Percentiles rank a stretch among this genome's conserved stretches.
These are phyloP conservation scores for Lucinisca nassula DNA, from an alignment of 2,888 invertebrate genomes.

Conservation along the genomic window DNA sequence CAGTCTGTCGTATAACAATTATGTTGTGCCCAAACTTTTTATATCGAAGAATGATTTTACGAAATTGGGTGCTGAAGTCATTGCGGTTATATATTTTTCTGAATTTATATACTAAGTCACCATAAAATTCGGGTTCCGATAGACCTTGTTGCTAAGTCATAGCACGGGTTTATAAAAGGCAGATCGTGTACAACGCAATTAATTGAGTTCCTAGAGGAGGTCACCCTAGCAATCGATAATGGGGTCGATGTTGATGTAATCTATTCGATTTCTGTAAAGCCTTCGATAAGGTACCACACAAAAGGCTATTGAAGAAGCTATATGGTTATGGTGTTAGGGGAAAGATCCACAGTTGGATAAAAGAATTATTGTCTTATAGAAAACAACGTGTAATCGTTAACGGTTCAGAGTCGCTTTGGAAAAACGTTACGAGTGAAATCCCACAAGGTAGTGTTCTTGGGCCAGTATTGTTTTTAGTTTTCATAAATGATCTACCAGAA, in stretches of 20 bases:
- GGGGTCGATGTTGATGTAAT: slow-evolving; percentile 18
- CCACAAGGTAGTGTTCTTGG: slow-evolving; percentile 35
- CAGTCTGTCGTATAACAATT: no score
- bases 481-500: slow-evolving; percentile 20
- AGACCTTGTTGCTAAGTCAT: no score
- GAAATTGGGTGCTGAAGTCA: no score
- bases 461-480: slow-evolving; percentile 26
- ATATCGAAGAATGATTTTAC: no score
- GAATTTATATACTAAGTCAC: no score
- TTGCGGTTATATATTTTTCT: no score
- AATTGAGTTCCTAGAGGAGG: no score
- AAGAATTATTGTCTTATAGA: slow-evolving; percentile 13
- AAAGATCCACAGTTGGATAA: slow-evolving; percentile 6
- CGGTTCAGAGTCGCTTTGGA: slow-evolving; percentile 3
- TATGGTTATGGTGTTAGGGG: slow-evolving; percentile 9
- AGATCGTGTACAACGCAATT: no score
- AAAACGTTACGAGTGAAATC: slow-evolving; percentile 24
- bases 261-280: slow-evolving; percentile 29
- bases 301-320: slow-evolving; percentile 25
- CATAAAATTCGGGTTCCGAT: no score
- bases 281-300: slow-evolving; percentile 35
- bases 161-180: no score
- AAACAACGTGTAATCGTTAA: slow-evolving; percentile 27
- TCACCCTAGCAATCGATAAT: no score
- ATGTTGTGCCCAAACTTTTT: no score